Evolutionary conservation across 2,797 vertebrate genomes (phyloP).

Genomic region (Melanotaenia maccullochi): DNA sequence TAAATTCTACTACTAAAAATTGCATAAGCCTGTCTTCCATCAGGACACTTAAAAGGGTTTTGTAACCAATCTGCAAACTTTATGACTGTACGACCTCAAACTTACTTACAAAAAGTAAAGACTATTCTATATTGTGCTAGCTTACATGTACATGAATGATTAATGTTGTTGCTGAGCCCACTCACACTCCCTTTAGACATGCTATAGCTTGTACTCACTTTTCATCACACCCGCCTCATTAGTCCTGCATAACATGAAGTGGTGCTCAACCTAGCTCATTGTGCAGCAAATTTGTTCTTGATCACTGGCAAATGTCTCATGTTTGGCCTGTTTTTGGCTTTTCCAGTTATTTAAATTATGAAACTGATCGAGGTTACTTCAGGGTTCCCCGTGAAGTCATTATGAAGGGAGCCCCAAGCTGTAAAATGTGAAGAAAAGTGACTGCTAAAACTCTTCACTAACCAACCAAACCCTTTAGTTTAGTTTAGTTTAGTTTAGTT

Average conservation of each 20-base stretch:
- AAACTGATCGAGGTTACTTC: not conserved
- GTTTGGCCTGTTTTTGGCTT: not conserved
- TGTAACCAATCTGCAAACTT: not conserved
- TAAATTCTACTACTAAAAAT: slow-evolving; percentile 12
- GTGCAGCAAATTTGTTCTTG: not conserved
- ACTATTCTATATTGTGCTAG: not conserved
- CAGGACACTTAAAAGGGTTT: slow-evolving; percentile 31
- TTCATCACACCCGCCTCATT: not conserved
- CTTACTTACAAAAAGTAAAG: not conserved
- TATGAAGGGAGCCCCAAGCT: not conserved
- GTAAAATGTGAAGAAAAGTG: not conserved
- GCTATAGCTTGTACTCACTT: not conserved
- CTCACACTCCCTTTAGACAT: not conserved
- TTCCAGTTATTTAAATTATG: not conserved
- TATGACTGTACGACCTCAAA: too few relatives aligned
- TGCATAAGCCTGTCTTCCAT: slow-evolving; percentile 25
- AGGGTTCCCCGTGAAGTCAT: not conserved
- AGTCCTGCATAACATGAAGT: not conserved
- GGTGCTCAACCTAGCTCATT: not conserved
- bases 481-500: too few relatives aligned
- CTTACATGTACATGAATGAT: not conserved
- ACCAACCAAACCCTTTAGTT: too few relatives aligned
- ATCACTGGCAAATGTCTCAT: not conserved
- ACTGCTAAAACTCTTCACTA: not conserved
- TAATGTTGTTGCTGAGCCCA: not conserved